phyloP scores from a whole-genome alignment of 2,797 vertebrate species.

The Passerculus sandwichensis region DNA sequence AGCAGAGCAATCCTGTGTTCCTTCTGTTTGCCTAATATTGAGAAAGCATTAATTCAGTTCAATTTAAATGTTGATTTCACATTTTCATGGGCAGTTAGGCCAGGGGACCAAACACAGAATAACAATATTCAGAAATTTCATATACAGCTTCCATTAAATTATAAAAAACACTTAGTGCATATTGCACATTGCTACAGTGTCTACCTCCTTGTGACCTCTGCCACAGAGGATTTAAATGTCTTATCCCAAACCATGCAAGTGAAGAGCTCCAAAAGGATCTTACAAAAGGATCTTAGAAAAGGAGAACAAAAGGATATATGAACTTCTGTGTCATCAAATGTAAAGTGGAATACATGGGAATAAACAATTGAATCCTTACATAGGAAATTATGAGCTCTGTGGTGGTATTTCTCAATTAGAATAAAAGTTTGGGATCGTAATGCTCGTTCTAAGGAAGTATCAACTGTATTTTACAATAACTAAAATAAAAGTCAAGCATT shows the following conservation, averaged over 20 bases:
- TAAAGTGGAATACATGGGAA: background rate
- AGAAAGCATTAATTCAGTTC: background rate
- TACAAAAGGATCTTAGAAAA: background rate
- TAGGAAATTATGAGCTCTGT: background rate
- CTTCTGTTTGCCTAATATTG: background rate
- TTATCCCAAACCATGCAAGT: background rate
- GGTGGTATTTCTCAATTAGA: background rate
- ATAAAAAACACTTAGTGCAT: background rate
- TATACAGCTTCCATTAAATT: background rate
- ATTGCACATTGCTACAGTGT: background rate
- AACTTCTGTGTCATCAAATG: background rate
- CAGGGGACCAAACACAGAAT: background rate
- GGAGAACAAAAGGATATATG: background rate
- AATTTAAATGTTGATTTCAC: slow-evolving; percentile 8
- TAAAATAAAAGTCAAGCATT: background rate
- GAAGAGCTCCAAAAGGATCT: background rate
- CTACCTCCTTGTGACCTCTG: background rate
- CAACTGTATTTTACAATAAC: background rate
- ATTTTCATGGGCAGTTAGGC: slow-evolving; percentile 21
- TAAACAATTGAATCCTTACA: background rate
- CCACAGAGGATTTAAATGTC: background rate
- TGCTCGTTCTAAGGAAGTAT: background rate
- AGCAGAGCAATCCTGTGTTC: background rate
- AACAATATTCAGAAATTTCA: background rate
- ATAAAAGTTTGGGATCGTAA: background rate